phyloP scores from a whole-genome alignment of 2,888 invertebrate genomes.

The Hoplodrina ambigua region DNA sequence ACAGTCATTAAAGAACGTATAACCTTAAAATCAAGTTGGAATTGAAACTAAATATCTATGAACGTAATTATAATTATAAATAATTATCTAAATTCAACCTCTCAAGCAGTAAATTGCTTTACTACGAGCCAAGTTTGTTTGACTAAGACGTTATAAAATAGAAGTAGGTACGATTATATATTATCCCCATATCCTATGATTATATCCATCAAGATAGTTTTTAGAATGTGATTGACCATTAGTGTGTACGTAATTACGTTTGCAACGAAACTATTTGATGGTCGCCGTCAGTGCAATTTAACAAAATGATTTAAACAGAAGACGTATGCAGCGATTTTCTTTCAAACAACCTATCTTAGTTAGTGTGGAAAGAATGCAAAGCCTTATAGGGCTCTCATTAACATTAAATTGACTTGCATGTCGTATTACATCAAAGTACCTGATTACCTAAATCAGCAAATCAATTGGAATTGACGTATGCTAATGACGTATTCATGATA shows the following conservation, averaged over 20 bases:
- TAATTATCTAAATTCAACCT: conserved; percentile 44
- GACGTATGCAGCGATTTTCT: conserved; percentile 39
- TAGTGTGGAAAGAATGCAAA: conserved; percentile 51
- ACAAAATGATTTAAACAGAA: conserved; percentile 49
- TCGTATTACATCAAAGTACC: conserved; percentile 44
- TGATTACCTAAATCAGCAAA: conserved; percentile 49
- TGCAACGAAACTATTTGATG: conserved; percentile 50
- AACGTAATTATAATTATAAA: conserved; percentile 40
- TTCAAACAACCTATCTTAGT: conserved; percentile 39
- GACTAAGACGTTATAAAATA: conserved; percentile 26
- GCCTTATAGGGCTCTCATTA: conserved; percentile 48
- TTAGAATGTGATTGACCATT: conserved; percentile 46
- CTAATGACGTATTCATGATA: conserved; percentile 40
- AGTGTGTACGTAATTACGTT: conserved; percentile 36
- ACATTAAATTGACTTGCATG: conserved; percentile 48
- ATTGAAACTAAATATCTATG: conserved; percentile 21
- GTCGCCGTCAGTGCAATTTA: conserved; percentile 43
- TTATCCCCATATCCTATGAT: conserved; percentile 31
- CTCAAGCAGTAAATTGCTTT: conserved; percentile 31
- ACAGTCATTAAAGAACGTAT: conserved; percentile 46
- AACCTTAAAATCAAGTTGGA: conserved; percentile 52
- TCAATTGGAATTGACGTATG: conserved; percentile 39
- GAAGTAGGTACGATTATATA: conserved; percentile 15
- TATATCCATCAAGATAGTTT: conserved; percentile 29
- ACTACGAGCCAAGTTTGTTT: conserved; percentile 32